A percentile compares a stretch with the other conserved stretches of the same genome.
Conservation (phyloP, 92 coral and sea anemone species). For the Epizoanthus illoricatus region DNA sequence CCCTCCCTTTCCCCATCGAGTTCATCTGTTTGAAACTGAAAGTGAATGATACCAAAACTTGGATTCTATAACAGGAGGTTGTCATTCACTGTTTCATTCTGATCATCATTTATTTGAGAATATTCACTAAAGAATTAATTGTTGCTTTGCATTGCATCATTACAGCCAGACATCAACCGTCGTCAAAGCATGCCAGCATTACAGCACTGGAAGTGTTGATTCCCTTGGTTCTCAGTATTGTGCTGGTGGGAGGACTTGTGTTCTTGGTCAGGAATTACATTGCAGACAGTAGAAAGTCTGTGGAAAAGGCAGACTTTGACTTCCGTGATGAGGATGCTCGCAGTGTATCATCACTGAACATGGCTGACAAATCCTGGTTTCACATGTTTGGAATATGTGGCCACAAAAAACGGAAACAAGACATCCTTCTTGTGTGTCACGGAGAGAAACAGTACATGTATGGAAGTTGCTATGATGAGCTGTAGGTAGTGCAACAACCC, state of each 20-base stretch:
- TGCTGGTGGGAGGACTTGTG: conserved; percentile 36
- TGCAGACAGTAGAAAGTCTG: conserved; percentile 44
- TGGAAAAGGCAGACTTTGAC: conserved; percentile 92
- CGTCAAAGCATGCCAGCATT: not conserved
- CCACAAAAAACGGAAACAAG: conserved; percentile 7
- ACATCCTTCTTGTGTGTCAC: not conserved
- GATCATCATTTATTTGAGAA: too few species aligned
- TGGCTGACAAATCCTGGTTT: conserved; percentile 11
- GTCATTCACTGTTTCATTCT: too few species aligned
- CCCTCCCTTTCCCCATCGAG: too few species aligned
- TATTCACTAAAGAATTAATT: too few species aligned
- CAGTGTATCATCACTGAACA: conserved; percentile 59
- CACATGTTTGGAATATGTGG: not conserved
- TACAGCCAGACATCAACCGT: conserved; percentile 34
- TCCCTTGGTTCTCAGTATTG: conserved; percentile 40
- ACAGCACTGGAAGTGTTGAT: conserved; percentile 46
- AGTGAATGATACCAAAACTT: too few species aligned
- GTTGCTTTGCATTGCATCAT: not conserved
- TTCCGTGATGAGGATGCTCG: conserved; percentile 78
- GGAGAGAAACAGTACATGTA: conserved; percentile 1
- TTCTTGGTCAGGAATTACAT: conserved; percentile 51
- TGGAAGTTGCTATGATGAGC: conserved; percentile 15
- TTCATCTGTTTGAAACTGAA: too few species aligned
- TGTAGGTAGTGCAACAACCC: not conserved
- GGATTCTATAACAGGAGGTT: too few species aligned